A percentile compares a stretch with the other conserved stretches of the same genome.
These are phyloP conservation scores for Ivindomyrus marchei DNA, from an alignment of 2,113 vertebrate species.

Conservation along the genomic window DNA sequence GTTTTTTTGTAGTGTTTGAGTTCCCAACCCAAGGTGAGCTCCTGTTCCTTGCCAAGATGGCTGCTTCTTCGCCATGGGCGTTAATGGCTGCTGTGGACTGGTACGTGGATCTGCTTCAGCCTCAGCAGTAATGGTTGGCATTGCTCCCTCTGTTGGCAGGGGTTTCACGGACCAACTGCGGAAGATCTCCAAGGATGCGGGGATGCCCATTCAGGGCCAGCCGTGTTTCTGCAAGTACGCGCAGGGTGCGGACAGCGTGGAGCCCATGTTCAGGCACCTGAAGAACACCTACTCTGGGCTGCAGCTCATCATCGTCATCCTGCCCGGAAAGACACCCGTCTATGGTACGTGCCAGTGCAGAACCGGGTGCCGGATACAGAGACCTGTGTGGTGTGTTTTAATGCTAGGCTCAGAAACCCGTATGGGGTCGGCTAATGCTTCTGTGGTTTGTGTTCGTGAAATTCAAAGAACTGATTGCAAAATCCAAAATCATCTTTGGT, in stretches of 20 bases:
- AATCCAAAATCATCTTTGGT: constrained; percentile 78
- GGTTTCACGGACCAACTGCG: constrained; percentile 93
- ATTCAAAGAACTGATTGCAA: constrained; percentile 63
- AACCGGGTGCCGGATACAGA: no score
- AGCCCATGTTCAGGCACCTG: constrained; percentile 97
- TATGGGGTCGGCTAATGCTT: background rate
- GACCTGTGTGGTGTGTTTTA: background rate
- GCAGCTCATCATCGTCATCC: constrained; percentile 96
- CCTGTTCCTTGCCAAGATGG: background rate
- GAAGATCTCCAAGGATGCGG: constrained; percentile 94
- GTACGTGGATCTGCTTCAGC: background rate
- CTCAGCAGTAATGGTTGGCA: background rate
- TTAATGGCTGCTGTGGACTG: background rate
- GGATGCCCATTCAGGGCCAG: constrained; percentile 96
- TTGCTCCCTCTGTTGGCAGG: constrained; percentile 49
- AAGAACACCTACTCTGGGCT: constrained; percentile 97
- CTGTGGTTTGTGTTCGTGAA: background rate
- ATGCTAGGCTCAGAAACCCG: background rate
- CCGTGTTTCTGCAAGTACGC: constrained; percentile 98
- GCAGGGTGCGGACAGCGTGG: constrained; percentile 97
- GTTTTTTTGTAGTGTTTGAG: background rate
- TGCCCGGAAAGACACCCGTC: constrained; percentile 87
- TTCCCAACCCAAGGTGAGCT: background rate
- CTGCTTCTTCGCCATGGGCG: background rate
- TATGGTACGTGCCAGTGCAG: constrained; percentile 65